Evolutionary conservation across 1,140 invertebrate genomes (phyloP).

Genomic region (Orius laevigatus): DNA sequence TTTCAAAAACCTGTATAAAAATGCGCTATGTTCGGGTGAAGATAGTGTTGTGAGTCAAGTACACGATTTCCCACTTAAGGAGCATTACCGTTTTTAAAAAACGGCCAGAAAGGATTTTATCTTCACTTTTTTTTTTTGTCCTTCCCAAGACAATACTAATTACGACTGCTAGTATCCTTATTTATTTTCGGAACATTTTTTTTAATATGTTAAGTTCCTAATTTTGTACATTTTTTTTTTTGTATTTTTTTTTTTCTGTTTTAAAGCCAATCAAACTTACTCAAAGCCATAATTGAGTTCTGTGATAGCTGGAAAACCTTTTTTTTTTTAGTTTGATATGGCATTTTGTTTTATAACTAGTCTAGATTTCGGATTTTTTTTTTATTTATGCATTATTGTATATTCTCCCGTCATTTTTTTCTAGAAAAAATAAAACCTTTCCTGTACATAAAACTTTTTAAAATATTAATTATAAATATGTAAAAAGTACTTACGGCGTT

Average conservation of each 20-base stretch:
- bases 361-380: background rate
- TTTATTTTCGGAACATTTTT: conserved; percentile 2
- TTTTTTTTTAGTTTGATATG: background rate
- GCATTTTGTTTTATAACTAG: background rate
- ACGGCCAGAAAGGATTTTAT: background rate
- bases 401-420: background rate
- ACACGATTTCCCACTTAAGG: conserved; percentile 10
- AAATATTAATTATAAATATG: background rate
- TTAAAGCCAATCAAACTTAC: background rate
- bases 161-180: background rate
- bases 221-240: background rate
- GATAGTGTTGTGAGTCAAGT: background rate
- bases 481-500: conserved; percentile 7
- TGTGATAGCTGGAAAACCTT: background rate
- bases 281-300: background rate
- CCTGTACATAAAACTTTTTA: background rate
- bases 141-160: conserved; percentile 2
- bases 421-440: background rate
- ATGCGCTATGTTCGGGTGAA: background rate
- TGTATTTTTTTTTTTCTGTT: background rate
- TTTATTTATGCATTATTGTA: background rate
- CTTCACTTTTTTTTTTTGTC: conserved; percentile 1
- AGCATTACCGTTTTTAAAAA: conserved; percentile 2
- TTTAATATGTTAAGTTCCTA: conserved; percentile 1
- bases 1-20: background rate